Evolutionary conservation across 2,888 invertebrate genomes (phyloP).

Genomic region (Byasa hedistus): DNA sequence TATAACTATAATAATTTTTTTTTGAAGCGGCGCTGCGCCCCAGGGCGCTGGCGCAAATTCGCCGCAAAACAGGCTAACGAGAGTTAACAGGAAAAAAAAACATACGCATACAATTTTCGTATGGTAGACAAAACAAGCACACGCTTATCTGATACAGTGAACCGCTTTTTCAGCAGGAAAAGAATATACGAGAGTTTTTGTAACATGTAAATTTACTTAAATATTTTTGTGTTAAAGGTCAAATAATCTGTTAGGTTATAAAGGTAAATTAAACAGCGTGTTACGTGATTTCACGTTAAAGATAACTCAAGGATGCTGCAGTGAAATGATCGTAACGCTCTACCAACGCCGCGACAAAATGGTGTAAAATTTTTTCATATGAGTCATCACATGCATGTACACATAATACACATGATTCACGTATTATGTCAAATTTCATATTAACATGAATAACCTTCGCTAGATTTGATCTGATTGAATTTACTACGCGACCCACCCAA

Average conservation of each 20-base stretch:
- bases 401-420: constrained; percentile 66
- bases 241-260: not conserved
- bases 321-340: constrained; percentile 33
- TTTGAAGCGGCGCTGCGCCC: constrained; percentile 58
- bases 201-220: not conserved
- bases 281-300: constrained; percentile 16
- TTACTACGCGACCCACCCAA: not conserved
- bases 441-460: constrained; percentile 45
- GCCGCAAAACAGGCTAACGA: constrained; percentile 69
- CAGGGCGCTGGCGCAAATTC: constrained; percentile 56
- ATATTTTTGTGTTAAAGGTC: not conserved
- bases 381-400: constrained; percentile 52
- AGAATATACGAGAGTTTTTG: not conserved
- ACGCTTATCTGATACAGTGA: constrained; percentile 14
- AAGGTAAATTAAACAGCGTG: constrained; percentile 5
- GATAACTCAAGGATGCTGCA: constrained; percentile 19
- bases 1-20: constrained; percentile 71
- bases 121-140: constrained; percentile 34
- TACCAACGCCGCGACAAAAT: constrained; percentile 34
- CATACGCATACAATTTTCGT: constrained; percentile 58
- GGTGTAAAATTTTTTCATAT: constrained; percentile 46
- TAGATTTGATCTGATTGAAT: not conserved
- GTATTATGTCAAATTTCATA: constrained; percentile 56
- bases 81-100: constrained; percentile 48
- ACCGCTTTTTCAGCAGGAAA: not conserved